phyloP scores from a whole-genome alignment of 2,888 invertebrate species.

The Leptinotarsa tumamoca region DNA sequence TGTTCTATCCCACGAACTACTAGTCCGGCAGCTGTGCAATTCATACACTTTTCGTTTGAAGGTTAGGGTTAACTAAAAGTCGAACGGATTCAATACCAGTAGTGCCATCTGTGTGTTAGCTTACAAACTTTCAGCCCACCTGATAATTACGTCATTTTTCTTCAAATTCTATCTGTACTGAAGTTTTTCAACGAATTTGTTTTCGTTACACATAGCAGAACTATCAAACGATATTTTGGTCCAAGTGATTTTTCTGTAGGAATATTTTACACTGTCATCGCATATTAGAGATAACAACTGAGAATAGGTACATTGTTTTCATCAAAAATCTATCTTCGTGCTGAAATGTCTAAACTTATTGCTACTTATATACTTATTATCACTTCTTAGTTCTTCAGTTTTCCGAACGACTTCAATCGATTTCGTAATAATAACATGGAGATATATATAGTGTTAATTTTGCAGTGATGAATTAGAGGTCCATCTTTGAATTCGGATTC shows the following conservation, averaged over 20 bases:
- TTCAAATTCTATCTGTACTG: too few relatives aligned
- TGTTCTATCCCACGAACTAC: too few relatives aligned
- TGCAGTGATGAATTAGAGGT: neutral
- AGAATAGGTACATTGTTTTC: neutral
- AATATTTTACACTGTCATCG: neutral
- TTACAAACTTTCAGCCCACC: too few relatives aligned
- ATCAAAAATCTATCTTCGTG: conserved; percentile 11
- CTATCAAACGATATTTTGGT: neutral
- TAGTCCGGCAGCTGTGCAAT: too few relatives aligned
- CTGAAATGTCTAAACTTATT: conserved; percentile 20
- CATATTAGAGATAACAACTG: neutral
- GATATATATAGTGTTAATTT: conserved; percentile 1
- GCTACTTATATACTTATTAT: conserved; percentile 27
- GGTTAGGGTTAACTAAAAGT: too few relatives aligned
- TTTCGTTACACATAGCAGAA: neutral
- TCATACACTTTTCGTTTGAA: too few relatives aligned
- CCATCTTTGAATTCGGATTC: neutral
- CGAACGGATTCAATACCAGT: too few relatives aligned
- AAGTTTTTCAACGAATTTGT: neutral
- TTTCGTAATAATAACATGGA: neutral
- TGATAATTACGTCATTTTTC: too few relatives aligned
- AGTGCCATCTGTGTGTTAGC: too few relatives aligned
- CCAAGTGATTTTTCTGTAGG: neutral
- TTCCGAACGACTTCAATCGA: neutral
- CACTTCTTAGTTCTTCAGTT: conserved; percentile 10